Evolutionary conservation across 2,113 vertebrate species (phyloP), one percentile per base, ranked within the genome.

Genomic region (Thryonomys swinderianus): DNA sequence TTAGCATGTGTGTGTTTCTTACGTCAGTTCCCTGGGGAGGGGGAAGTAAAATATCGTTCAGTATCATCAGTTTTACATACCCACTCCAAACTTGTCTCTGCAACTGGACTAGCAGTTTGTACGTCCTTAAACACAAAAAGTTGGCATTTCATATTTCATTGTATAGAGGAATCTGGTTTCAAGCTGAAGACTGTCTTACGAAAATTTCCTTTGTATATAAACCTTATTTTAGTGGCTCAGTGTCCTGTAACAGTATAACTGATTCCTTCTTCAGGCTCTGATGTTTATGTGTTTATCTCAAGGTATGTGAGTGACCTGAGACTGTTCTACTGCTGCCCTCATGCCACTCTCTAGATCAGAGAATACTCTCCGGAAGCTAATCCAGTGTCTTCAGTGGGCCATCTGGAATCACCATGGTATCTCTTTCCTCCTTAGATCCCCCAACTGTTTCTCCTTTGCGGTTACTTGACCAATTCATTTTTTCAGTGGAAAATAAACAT

Each of bases 401-500:
- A 48, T 48, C 20, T n/a, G 17, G 76, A 85, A 90, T 51, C 34
- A 45, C 1, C 25, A 18, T n/a, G 12, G 32, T 74, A n/a, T 71
- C 16, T 69, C 34, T 76, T 62, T 55, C 30, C 27, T 11, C 81
- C 59, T 86, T 53, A 20, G 51, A 7, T 57, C 81, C 69, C 16
- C 34, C 80, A 64, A n/a, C 64, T 87, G 59, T n/a, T 45, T 74
- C 16, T 18, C 5, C 40, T 74, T 27, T 45, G 42, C 16, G 12
- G 17, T 57, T 57, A 57, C 16, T 18, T 17, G 3, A 57, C 20
- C 14, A 57, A 17, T 57, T 57, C 55, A 57, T 57, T 57, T 57
- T 57, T 57, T 18, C 16, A 57, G n/a, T 57, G 55, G 40, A 85
- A 88, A 94, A 91, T 12, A 87, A 84, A 93, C 66, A 55, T 67